Conservation (phyloP, 2,888 invertebrate genomes). For the Zaprionus bogoriensis region DNA sequence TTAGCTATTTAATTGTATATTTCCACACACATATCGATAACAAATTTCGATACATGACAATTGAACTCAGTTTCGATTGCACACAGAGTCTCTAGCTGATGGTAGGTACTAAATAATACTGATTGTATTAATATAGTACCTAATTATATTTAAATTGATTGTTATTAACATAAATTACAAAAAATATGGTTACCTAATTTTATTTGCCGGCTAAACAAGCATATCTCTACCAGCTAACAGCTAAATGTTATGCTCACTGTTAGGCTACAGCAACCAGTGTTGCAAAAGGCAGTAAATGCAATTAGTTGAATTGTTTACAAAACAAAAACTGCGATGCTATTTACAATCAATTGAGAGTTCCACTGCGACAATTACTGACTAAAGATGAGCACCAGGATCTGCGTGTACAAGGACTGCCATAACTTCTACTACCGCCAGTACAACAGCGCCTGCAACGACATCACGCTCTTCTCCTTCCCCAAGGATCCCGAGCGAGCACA, state of each 20-base stretch:
- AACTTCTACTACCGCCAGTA: slow-evolving; percentile 39
- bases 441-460: slow-evolving; percentile 14
- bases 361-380: not conserved
- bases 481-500: slow-evolving; percentile 67
- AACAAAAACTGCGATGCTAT: not conserved
- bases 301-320: not conserved
- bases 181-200: too few relatives aligned
- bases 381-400: slow-evolving; percentile 51
- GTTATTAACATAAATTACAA: too few relatives aligned
- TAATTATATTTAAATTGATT: too few relatives aligned
- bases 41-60: too few relatives aligned
- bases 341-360: too few relatives aligned
- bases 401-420: slow-evolving; percentile 69
- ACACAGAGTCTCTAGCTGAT: too few relatives aligned
- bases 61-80: too few relatives aligned
- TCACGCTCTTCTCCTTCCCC: slow-evolving; percentile 76
- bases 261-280: not conserved
- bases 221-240: not conserved
- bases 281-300: not conserved
- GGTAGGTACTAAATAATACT: too few relatives aligned
- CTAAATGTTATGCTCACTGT: not conserved
- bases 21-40: too few relatives aligned
- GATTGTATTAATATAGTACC: too few relatives aligned
- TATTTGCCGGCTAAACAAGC: not conserved
- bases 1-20: too few relatives aligned